Evolutionary conservation across 30 jellyfish, hydroid and myxozoan species (phyloP), one percentile per base, ranked within the genome.

Genomic region (Haliclystus octoradiatus): DNA sequence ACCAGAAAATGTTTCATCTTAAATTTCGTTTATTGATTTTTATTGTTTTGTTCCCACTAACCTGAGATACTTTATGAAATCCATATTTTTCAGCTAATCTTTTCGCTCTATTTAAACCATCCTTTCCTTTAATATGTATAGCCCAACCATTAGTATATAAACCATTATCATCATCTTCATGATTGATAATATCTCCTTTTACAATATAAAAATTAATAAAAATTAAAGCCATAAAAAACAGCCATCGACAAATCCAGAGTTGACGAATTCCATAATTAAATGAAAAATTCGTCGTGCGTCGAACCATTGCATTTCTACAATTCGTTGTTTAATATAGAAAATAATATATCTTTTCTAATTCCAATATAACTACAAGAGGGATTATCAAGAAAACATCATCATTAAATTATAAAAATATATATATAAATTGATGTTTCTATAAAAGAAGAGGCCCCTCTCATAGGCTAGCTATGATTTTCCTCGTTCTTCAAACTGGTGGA

Each of bases 111-210:
- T 80, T 79, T 28, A 66, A 52, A 33, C 93, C 88, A 40, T 77
- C 80, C n/a, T 71, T 73, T 22, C 91, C 96, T 31, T 87, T 23
- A 7, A 92, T 73, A 52, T 84, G 63, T 49, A 92, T 80, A 75
- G 99, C 99, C 99, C 99, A 91, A 81, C 99, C 99, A 83, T 91
- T 91, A 12, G 99, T 91, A 75, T 69, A 91, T 64, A 52, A 77
- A 69, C 72, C 81, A 52, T 73, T 80, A n/a, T 73, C 40, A 67
- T 30, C 78, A 52, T 66, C 61, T 32, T 65, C 72, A 49, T 71
- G 79, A 66, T n/a, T n/a, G n/a, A n/a, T n/a, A n/a, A n/a, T n/a
- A n/a, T n/a, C n/a, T n/a, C n/a, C n/a, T n/a, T n/a, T n/a, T n/a
- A n/a, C n/a, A n/a, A n/a, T n/a, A n/a, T n/a, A n/a, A 33, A 47